These are phyloP conservation scores for Moxostoma hubbsi DNA, from an alignment of 2,797 vertebrate species.

Conservation along the genomic window DNA sequence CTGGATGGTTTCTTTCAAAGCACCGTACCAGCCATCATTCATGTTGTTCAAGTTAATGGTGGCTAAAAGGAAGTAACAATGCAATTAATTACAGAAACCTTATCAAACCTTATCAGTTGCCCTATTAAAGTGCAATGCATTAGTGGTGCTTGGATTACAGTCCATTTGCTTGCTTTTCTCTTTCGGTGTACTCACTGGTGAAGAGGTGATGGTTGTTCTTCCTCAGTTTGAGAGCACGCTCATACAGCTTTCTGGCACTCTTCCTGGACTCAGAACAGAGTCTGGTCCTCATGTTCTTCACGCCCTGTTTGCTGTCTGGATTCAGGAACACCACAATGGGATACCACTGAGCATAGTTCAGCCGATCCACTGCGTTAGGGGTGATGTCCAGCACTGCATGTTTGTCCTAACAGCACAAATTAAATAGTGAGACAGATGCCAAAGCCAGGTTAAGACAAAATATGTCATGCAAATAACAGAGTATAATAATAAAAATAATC, in stretches of 20 bases:
- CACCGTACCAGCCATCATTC: slow-evolving; percentile 99
- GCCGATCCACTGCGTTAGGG: slow-evolving; percentile 95
- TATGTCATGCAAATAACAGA: too few species aligned
- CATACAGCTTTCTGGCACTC: slow-evolving; percentile 95
- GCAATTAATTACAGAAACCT: neutral
- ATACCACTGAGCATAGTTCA: slow-evolving; percentile 99
- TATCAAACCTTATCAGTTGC: neutral
- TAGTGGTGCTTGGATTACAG: too few species aligned
- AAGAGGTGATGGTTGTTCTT: slow-evolving; percentile 99
- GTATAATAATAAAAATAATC: too few species aligned
- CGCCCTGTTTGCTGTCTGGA: slow-evolving; percentile 96
- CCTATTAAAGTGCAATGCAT: neutral
- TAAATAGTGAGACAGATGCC: neutral
- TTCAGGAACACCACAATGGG: slow-evolving; percentile 98
- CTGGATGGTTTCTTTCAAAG: slow-evolving; percentile 93
- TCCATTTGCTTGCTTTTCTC: neutral
- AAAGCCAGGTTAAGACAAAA: neutral
- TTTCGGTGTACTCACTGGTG: slow-evolving; percentile 86
- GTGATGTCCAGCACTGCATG: slow-evolving; percentile 98
- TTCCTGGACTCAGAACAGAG: slow-evolving; percentile 95
- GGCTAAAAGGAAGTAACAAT: slow-evolving; percentile 74
- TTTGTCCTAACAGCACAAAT: slow-evolving; percentile 84
- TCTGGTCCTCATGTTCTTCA: slow-evolving; percentile 97
- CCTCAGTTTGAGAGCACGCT: slow-evolving; percentile 96
- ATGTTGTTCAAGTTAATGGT: slow-evolving; percentile 99